phyloP scores from a whole-genome alignment of 2,797 vertebrate species.

The Lycodopsis pacificus region DNA sequence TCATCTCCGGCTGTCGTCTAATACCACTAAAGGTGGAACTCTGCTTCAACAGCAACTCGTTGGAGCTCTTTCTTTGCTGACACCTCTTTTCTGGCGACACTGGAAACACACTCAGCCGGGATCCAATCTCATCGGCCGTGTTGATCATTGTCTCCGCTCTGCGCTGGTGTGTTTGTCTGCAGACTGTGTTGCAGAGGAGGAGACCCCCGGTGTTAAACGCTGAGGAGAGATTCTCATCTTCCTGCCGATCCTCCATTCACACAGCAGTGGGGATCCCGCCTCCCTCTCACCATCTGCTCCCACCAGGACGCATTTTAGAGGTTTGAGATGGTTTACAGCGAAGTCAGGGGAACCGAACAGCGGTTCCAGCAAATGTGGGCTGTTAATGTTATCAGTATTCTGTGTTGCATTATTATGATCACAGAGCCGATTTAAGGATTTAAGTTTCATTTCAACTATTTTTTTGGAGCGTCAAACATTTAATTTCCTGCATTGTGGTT shows the following conservation, averaged over 20 bases:
- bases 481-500: no score
- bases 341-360: neutral
- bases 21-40: slow-evolving; percentile 19
- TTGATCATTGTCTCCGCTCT: neutral
- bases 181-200: slow-evolving; percentile 28
- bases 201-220: slow-evolving; percentile 34
- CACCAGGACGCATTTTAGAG: slow-evolving; percentile 29
- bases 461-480: no score
- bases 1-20: slow-evolving; percentile 26
- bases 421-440: no score
- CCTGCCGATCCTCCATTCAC: slow-evolving; percentile 28
- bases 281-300: slow-evolving; percentile 46
- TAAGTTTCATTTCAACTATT: no score
- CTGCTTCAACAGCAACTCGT: neutral
- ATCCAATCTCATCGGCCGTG: neutral
- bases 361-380: no score
- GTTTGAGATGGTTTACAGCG: slow-evolving; percentile 5
- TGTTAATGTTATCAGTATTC: no score
- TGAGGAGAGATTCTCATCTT: slow-evolving; percentile 35
- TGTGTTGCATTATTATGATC: no score
- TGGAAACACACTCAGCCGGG: slow-evolving; percentile 20
- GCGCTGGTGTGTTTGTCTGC: slow-evolving; percentile 3
- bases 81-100: slow-evolving; percentile 4
- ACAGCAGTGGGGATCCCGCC: slow-evolving; percentile 25
- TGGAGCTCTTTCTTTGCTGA: neutral